Evolutionary conservation across 92 coral and sea anemone genomes (phyloP).

Genomic region (Parazoanthus atlanticus): DNA sequence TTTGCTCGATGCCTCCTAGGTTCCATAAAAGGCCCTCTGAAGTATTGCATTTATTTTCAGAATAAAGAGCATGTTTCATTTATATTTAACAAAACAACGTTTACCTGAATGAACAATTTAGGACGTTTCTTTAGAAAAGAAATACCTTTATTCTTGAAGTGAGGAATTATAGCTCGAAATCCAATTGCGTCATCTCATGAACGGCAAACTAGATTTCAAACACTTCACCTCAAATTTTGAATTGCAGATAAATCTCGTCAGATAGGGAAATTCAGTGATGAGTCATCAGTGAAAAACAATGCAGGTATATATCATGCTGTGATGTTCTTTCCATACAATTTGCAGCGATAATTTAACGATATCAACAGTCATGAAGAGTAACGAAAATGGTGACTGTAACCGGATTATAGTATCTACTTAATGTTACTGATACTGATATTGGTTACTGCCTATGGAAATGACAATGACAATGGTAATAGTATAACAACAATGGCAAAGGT

Average conservation of each 20-base stretch:
- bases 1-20: no score
- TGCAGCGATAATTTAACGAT: neutral
- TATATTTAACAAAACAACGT: no score
- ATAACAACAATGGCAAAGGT: no score
- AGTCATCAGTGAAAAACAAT: neutral
- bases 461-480: neutral
- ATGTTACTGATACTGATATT: neutral
- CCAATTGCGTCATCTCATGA: no score
- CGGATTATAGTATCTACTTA: neutral
- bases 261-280: neutral
- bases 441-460: neutral
- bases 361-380: neutral
- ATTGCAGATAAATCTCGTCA: neutral
- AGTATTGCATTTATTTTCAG: no score
- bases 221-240: neutral
- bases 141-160: no score
- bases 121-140: no score
- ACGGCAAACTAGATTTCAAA: neutral
- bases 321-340: neutral
- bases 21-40: no score
- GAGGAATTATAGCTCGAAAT: no score
- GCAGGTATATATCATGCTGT: conserved; percentile 2
- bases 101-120: no score
- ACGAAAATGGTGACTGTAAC: neutral
- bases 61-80: no score